phyloP scores from a whole-genome alignment of 2,797 vertebrate genomes.

The Phrynocephalus guinanensis region DNA sequence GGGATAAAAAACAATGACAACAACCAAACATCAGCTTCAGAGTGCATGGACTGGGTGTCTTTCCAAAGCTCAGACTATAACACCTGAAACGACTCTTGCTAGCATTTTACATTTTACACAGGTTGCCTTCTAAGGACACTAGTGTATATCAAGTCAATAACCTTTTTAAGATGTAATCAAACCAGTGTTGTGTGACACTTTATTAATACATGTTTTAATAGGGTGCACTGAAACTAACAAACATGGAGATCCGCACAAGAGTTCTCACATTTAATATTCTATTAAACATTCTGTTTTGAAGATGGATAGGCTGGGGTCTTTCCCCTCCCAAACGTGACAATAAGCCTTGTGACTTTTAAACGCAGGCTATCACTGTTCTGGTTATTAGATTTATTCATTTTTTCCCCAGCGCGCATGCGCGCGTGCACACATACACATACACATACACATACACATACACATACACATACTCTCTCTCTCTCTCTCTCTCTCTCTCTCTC shows the following conservation, averaged over 20 bases:
- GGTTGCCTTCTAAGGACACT: conserved; percentile 57
- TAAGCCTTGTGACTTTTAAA: conserved; percentile 44
- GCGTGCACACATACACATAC: too few species aligned
- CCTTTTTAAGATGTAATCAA: conserved; percentile 78
- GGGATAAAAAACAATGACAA: background rate
- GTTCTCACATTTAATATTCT: conserved; percentile 81
- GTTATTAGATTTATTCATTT: background rate
- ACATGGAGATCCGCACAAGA: conserved; percentile 74
- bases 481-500: too few species aligned
- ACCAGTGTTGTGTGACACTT: conserved; percentile 78
- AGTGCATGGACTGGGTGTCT: conserved; percentile 6
- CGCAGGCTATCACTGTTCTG: conserved; percentile 39
- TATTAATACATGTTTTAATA: conserved; percentile 81
- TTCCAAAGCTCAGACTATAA: conserved; percentile 49
- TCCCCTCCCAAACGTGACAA: conserved; percentile 54
- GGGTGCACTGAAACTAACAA: conserved; percentile 79
- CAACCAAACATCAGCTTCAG: too few species aligned
- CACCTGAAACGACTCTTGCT: conserved; percentile 59
- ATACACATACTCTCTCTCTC: too few species aligned
- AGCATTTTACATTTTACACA: conserved; percentile 67
- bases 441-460: too few species aligned
- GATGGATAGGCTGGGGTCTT: conserved; percentile 57
- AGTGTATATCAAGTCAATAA: conserved; percentile 76
- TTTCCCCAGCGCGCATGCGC: too few species aligned
- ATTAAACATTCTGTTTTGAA: conserved; percentile 74